A percentile compares a stretch with the other conserved stretches of the same genome.
phyloP scores from a whole-genome alignment of 2,797 vertebrate species.

The Schizopygopsis malacanthus region DNA sequence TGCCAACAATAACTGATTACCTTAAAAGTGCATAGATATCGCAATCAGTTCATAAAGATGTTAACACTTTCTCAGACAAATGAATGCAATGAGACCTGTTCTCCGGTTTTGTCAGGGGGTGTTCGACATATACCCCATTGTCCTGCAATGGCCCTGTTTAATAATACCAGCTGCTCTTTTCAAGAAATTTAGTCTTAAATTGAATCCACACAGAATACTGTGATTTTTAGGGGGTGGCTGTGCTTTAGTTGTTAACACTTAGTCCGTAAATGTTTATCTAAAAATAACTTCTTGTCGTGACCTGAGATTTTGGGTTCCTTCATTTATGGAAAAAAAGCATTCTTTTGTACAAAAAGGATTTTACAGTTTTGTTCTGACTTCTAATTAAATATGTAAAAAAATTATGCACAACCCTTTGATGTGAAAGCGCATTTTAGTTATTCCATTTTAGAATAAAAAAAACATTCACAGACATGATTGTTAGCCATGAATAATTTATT shows the following conservation, averaged over 20 bases:
- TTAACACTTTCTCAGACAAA: no score
- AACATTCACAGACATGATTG: background rate
- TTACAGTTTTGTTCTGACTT: background rate
- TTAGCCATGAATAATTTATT: background rate
- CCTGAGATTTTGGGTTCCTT: background rate
- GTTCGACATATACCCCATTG: background rate
- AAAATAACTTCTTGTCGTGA: background rate
- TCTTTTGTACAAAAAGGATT: background rate
- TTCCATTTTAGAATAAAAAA: background rate
- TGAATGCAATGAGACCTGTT: no score
- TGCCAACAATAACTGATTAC: no score
- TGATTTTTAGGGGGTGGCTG: background rate
- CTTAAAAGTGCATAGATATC: no score
- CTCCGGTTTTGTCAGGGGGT: background rate
- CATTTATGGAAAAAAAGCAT: conserved; percentile 2
- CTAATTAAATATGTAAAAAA: background rate
- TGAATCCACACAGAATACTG: background rate
- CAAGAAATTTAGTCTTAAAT: background rate
- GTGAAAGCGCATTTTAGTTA: background rate
- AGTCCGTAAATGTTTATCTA: background rate
- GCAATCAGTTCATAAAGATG: background rate
- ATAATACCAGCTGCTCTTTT: conserved; percentile 11
- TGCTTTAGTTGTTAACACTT: background rate
- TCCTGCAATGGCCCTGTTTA: background rate
- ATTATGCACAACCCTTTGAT: background rate